Evolutionary conservation across 2,113 vertebrate genomes (phyloP), one percentile per base, ranked within the genome.

Genomic region (Lagenorhynchus albirostris): DNA sequence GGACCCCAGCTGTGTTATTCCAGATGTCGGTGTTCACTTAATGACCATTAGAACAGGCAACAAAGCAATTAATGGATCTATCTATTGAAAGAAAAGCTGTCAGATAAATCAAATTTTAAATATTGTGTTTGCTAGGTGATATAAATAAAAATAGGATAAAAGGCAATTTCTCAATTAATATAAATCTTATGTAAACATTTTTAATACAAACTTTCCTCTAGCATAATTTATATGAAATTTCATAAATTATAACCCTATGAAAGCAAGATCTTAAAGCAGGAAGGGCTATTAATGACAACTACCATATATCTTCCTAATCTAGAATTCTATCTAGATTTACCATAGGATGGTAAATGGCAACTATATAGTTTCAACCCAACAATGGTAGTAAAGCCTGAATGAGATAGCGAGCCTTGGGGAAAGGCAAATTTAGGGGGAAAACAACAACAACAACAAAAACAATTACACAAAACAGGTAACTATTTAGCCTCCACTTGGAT

Each of bases 21-120:
- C 8, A 70, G 88, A 79, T 95, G 33, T 29, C n/a, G 90, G 90
- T 84, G 60, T 94, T 74, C 80, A 77, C 55, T 97, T 97, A 90
- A 84, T 58, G 70, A 74, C 13, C 70, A 65, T 93, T 68, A 97
- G 60, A 85, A 70, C 2, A 92, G 44, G 2, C n/a, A 89, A 76
- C 60, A 94, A 93, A 98, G 38, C 96, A 96, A 95, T 95, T 88
- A 94, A 11, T 33, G 17, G 0, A 25, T 83, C n/a, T 83, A 86
- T 29, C 26, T 76, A 95, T 93, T 96, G 74, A 91, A 94, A 91
- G n/a, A 50, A 74, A 77, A 79, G 3, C 6, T 68, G 3, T 81
- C 58, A 55, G 14, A 41, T 3, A 84, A 41, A 53, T 86, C 41
- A 96, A 21, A 3, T 62, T 87, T 74, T 13, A 87, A 68, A 86